Evolutionary conservation across 2,888 invertebrate species (phyloP).

Genomic region (Smittia aterrima): DNA sequence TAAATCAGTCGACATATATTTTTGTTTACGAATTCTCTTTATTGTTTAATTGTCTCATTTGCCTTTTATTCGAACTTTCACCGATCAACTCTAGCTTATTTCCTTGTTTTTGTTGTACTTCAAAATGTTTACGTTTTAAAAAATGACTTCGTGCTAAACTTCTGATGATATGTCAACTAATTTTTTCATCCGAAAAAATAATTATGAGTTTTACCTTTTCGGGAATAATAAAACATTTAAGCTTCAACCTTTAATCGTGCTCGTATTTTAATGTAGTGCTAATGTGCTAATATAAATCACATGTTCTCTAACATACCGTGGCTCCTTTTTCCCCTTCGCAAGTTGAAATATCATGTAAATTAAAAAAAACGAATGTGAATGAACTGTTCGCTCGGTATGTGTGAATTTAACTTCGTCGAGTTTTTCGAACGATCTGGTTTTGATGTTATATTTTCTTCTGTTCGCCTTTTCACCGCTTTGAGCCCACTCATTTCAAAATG

Average conservation of each 20-base stretch:
- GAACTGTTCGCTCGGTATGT: not conserved
- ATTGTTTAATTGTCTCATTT: not conserved
- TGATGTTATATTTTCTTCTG: not conserved
- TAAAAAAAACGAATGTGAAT: not conserved
- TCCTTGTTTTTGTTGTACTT: not conserved
- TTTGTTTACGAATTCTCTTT: not conserved
- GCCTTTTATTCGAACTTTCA: not conserved
- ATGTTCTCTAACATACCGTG: slow-evolving; percentile 13
- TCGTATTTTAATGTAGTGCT: slow-evolving; percentile 28
- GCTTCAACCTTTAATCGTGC: slow-evolving; percentile 24
- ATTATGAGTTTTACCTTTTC: slow-evolving; percentile 1
- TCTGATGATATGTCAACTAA: too few relatives aligned
- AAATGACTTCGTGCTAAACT: too few relatives aligned
- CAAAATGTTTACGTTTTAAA: not conserved
- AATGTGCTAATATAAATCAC: slow-evolving; percentile 40
- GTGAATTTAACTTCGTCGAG: not conserved
- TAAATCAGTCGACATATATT: not conserved
- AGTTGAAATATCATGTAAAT: not conserved
- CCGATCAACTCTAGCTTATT: not conserved
- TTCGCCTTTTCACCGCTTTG: not conserved
- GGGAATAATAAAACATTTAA: slow-evolving; percentile 9
- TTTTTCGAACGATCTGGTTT: slow-evolving; percentile 5
- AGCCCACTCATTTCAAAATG: slow-evolving; percentile 3
- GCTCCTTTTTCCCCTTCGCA: not conserved
- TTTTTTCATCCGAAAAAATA: not conserved